Evolutionary conservation across 2,888 invertebrate species (phyloP).

Genomic region (Xylota sylvarum): DNA sequence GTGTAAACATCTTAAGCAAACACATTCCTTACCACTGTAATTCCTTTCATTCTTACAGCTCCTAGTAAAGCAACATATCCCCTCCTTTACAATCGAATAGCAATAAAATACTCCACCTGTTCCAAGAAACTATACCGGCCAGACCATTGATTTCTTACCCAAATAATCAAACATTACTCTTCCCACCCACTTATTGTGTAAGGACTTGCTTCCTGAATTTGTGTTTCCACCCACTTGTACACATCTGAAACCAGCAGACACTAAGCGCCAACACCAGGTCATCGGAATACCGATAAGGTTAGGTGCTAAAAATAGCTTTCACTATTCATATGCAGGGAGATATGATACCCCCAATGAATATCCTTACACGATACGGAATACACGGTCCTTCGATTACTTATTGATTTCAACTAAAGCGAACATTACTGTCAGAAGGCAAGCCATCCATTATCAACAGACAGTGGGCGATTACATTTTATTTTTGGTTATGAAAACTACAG

Average conservation of each 20-base stretch:
- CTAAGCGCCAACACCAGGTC: not conserved
- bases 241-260: not conserved
- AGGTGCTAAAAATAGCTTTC: constrained; percentile 19
- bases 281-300: not conserved
- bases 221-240: not conserved
- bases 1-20: too few species aligned
- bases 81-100: not conserved
- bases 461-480: constrained; percentile 1
- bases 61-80: not conserved
- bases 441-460: constrained; percentile 5
- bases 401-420: constrained; percentile 9
- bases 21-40: too few species aligned
- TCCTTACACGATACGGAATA: not conserved
- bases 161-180: not conserved
- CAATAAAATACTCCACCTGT: not conserved
- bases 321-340: constrained; percentile 6
- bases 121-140: not conserved
- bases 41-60: too few species aligned
- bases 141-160: not conserved
- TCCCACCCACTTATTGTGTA: not conserved
- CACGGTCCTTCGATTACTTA: constrained; percentile 7
- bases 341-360: constrained; percentile 16
- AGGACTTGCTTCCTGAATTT: not conserved
- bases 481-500: not conserved
- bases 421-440: constrained; percentile 3